phyloP scores from a whole-genome alignment of 2,797 vertebrate species.

The Pseudochromis fuscus region DNA sequence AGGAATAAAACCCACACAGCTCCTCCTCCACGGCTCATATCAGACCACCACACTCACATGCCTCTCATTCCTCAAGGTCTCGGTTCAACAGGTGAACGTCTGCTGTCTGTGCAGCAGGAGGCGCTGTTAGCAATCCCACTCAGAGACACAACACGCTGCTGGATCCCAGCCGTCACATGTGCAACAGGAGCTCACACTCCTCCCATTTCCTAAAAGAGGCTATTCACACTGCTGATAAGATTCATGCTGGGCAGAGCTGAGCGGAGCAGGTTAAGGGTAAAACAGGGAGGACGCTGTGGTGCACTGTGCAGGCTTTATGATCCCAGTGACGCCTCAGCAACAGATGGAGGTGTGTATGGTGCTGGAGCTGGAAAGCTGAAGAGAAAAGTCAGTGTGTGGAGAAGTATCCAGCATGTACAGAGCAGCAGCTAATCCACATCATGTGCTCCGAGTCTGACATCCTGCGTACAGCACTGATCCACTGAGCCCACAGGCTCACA shows the following conservation, averaged over 20 bases:
- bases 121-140: slow-evolving; percentile 22
- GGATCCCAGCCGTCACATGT: slow-evolving; percentile 4
- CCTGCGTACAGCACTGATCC: slow-evolving; percentile 3
- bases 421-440: slow-evolving; percentile 69
- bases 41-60: neutral
- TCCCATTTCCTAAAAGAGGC: neutral
- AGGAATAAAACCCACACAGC: neutral
- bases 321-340: too few species aligned
- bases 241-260: too few species aligned
- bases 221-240: neutral
- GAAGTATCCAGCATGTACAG: slow-evolving; percentile 10
- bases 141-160: neutral
- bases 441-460: slow-evolving; percentile 60
- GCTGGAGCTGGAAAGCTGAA: too few species aligned
- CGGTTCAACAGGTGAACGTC: slow-evolving; percentile 14
- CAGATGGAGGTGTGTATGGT: neutral
- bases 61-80: neutral
- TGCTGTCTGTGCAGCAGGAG: slow-evolving; percentile 50
- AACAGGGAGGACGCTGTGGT: neutral
- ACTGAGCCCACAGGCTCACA: slow-evolving; percentile 11
- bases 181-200: neutral
- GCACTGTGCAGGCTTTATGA: too few species aligned
- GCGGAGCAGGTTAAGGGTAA: neutral
- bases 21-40: neutral
- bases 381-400: slow-evolving; percentile 13